Evolutionary conservation across 2,113 vertebrate genomes (phyloP), one percentile per base, ranked within the genome.

Genomic region (Rhinichthys klamathensis): DNA sequence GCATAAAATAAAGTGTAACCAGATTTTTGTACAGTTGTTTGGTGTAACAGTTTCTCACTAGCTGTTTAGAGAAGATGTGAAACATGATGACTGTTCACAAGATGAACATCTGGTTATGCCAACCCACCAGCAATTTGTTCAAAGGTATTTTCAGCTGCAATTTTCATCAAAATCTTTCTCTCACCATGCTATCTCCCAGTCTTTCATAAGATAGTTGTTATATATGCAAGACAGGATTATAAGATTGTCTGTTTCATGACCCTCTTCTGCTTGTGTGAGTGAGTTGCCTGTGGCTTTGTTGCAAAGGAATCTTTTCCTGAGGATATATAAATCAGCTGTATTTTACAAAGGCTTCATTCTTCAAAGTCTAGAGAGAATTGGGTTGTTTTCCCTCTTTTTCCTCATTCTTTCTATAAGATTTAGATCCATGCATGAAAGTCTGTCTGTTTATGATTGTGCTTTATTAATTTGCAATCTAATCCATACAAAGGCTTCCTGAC

Each of bases 21-120:
- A 18, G 51, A 18, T 18, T 23, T 4, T 30, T 44, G 16, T 56
- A 54, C 41, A 32, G 35, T 72, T 82, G 16, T 54, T 85, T n/a
- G 2, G 16, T 25, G 63, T 49, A 2, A 58, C 30, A 58, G 25
- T 41, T 69, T 78, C 75, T 84, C 27, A 54, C 46, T 83, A 86
- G 78, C 74, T 85, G 84, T 83, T 69, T 44, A 74, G 80, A 86
- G 75, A 44, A 41, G 77, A 67, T 54, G 74, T 75, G 69, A 84
- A 85, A 86, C n/a, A 73, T 35, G 67, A 85, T 87, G 69, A 65
- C 58, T 83, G 63, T 49, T 72, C 60, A 25, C 80, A 85, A 74
- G 80, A 73, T 85, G 80, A 82, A 91, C 85, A 89, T 88, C 90
- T 88, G 90, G 76, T 58, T 58, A 35, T 77, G 74, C 80, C 67